Conservation (phyloP, 2,888 invertebrate genomes). For the Colletes collaris region DNA sequence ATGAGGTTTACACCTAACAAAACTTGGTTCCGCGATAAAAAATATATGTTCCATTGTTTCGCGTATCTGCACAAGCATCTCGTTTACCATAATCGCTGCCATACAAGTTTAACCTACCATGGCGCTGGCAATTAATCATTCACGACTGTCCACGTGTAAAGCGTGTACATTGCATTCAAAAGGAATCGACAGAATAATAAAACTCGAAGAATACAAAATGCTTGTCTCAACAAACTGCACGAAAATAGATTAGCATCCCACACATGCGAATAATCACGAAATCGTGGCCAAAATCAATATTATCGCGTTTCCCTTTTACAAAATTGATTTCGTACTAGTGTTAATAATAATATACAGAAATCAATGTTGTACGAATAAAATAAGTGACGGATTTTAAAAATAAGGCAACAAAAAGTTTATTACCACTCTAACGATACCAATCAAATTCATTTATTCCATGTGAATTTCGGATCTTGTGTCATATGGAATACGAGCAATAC, state of each 20-base stretch:
- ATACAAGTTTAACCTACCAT: conserved; percentile 9
- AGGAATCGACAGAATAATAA: conserved; percentile 1
- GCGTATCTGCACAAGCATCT: not conserved
- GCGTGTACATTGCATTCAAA: too few species aligned
- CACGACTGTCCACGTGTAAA: not conserved
- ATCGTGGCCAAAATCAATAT: too few species aligned
- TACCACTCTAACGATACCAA: too few species aligned
- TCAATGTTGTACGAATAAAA: too few species aligned
- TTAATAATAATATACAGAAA: not conserved
- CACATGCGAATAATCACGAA: too few species aligned
- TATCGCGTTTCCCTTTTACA: too few species aligned
- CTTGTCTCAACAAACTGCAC: not conserved
- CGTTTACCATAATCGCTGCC: conserved; percentile 14
- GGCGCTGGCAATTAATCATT: conserved; percentile 23
- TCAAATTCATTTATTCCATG: too few species aligned
- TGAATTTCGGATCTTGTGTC: too few species aligned
- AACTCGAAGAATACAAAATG: not conserved
- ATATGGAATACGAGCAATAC: too few species aligned
- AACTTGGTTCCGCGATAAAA: not conserved
- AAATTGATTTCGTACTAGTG: too few species aligned
- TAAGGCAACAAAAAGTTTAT: too few species aligned
- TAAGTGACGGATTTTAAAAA: too few species aligned
- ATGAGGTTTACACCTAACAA: not conserved
- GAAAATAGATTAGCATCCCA: conserved; percentile 4
- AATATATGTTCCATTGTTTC: conserved; percentile 9